Evolutionary conservation across 2,888 invertebrate genomes (phyloP).

Genomic region (Mechanitis messenoides): DNA sequence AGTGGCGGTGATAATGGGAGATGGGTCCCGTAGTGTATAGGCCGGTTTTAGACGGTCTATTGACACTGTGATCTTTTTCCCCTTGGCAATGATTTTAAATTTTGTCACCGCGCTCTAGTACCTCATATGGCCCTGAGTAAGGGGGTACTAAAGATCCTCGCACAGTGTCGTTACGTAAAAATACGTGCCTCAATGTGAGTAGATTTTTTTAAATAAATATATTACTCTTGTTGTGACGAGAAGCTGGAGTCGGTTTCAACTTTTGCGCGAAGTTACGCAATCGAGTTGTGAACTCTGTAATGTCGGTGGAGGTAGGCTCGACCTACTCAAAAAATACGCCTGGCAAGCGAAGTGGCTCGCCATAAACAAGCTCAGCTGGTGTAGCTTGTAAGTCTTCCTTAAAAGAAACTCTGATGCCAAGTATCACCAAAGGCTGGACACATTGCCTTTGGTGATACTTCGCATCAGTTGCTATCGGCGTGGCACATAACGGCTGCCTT

Average conservation of each 20-base stretch:
- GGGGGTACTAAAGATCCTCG: not conserved
- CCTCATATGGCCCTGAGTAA: too few relatives aligned
- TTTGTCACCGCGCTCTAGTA: too few relatives aligned
- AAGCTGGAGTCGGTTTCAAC: slow-evolving; percentile 18
- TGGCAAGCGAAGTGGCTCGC: slow-evolving; percentile 31
- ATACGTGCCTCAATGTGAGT: too few relatives aligned
- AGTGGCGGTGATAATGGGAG: too few relatives aligned
- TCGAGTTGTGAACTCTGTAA: slow-evolving; percentile 20
- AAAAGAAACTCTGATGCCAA: not conserved
- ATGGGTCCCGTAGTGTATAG: too few relatives aligned
- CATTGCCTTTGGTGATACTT: too few relatives aligned
- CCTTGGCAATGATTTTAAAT: too few relatives aligned
- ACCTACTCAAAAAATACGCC: slow-evolving; percentile 25
- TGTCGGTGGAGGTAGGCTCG: slow-evolving; percentile 9
- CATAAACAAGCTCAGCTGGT: slow-evolving; percentile 31
- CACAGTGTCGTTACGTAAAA: slow-evolving; percentile 5
- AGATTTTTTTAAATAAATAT: slow-evolving; percentile 30
- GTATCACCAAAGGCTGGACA: too few relatives aligned
- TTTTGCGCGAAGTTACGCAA: slow-evolving; percentile 6
- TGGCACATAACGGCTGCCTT: too few relatives aligned
- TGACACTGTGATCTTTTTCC: too few relatives aligned
- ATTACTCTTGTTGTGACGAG: slow-evolving; percentile 24
- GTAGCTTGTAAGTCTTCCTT: slow-evolving; percentile 31
- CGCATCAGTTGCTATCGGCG: too few relatives aligned
- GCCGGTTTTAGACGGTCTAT: too few relatives aligned